Conservation (phyloP, 1,140 invertebrate genomes). For the Riptortus pedestris region DNA sequence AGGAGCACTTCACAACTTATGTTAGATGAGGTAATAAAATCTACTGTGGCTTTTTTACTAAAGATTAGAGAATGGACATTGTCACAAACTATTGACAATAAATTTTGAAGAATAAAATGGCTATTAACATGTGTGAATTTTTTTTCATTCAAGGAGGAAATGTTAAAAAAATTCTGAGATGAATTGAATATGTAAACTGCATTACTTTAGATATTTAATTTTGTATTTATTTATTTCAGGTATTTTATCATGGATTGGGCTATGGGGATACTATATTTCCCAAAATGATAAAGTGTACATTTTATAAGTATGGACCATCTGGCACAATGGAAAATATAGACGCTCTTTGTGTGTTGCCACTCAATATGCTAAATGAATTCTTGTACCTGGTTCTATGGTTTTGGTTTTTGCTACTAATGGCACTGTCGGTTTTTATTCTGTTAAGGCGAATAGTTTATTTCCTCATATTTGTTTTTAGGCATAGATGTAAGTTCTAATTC, state of each 20-base stretch:
- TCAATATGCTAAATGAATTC: slow-evolving; percentile 72
- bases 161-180: too few relatives aligned
- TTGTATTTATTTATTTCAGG: slow-evolving; percentile 71
- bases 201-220: background rate
- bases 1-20: too few relatives aligned
- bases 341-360: slow-evolving; percentile 56
- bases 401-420: slow-evolving; percentile 59
- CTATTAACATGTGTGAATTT: too few relatives aligned
- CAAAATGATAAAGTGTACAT: slow-evolving; percentile 36
- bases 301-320: slow-evolving; percentile 48
- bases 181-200: background rate
- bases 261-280: slow-evolving; percentile 39
- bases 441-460: slow-evolving; percentile 62
- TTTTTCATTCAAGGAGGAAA: too few relatives aligned
- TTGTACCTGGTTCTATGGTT: slow-evolving; percentile 69
- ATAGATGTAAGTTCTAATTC: background rate
- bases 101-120: too few relatives aligned
- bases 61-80: too few relatives aligned
- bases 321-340: slow-evolving; percentile 51
- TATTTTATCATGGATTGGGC: slow-evolving; percentile 34
- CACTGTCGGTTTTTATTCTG: slow-evolving; percentile 58
- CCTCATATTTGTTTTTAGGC: slow-evolving; percentile 35
- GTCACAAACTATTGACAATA: too few relatives aligned
- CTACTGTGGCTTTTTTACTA: too few relatives aligned
- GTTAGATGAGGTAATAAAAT: too few relatives aligned